Evolutionary conservation across 2,888 invertebrate genomes (phyloP), one percentile per base, ranked within the genome.

Genomic region (Caenorhabditis sp.): DNA sequence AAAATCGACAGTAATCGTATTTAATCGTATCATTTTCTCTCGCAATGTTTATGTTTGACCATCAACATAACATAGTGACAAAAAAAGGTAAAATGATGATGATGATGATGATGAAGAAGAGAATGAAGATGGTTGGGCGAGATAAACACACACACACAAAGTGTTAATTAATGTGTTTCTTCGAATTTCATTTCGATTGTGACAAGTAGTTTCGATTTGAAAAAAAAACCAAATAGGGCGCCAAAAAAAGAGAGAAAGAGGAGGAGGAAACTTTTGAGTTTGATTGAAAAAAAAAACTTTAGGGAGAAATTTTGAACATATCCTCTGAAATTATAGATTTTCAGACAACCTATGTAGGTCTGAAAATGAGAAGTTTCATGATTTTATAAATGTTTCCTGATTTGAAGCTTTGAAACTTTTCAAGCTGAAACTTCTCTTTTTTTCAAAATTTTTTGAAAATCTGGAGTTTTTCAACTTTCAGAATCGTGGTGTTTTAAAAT

Each of bases 1-100:
- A 43, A 43, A 10, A 43, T 43, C 43, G 43, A 43, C 43, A 43
- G 43, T 43, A 43, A 43, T 43, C 43, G 31, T 43, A 43, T 43
- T 43, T 43, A 43, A 43, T 43, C 43, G 43, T 43, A 43, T 43
- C 43, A 43, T 43, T 43, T n/a, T 43, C 43, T 43, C 43, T 43
- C 43, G 3, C 17, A 43, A 43, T 43, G 43, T 43, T 43, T 43
- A 43, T 43, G 43, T 43, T 43, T 43, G 43, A 43, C 43, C 43
- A 43, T 43, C 43, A 43, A 43, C 12, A 43, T 43, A 43, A 43
- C 43, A 17, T 14, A 43, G 43, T 43, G 43, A 17, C 7, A 43
- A 43, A 43, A 43, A 43, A 43, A 3, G 36, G 36, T 8, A 17
- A 43, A 17, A 14, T 2, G 3, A 17, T 17, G 43, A 43, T 17